These are phyloP conservation scores for Oncorhynchus keta DNA, from an alignment of 2,113 vertebrate genomes.

Conservation along the genomic window DNA sequence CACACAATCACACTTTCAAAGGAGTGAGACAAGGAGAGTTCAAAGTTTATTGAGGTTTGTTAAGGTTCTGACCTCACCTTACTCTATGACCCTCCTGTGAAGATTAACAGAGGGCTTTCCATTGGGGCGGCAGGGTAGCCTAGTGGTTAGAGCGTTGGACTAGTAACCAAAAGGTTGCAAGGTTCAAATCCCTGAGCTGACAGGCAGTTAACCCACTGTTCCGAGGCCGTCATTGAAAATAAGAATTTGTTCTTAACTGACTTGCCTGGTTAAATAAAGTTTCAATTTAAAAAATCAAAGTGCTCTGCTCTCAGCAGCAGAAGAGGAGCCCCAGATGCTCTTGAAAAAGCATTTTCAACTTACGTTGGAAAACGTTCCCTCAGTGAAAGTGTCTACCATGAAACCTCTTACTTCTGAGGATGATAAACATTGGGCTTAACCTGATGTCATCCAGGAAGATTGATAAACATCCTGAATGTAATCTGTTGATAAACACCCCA, in stretches of 20 bases:
- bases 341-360: slow-evolving; percentile 27
- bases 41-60: not conserved
- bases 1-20: not conserved
- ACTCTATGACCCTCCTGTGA: slow-evolving; percentile 24
- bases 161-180: too few species aligned
- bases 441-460: not conserved
- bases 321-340: slow-evolving; percentile 32
- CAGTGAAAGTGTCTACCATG: not conserved
- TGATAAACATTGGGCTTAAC: not conserved
- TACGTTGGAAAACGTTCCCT: too few species aligned
- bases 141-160: too few species aligned
- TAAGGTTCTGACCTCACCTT: slow-evolving; percentile 27
- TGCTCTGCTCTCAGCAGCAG: slow-evolving; percentile 48
- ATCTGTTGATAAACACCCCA: not conserved
- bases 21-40: not conserved
- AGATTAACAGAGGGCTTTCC: slow-evolving; percentile 49
- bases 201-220: too few species aligned
- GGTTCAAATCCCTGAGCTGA: too few species aligned
- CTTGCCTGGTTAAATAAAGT: too few species aligned
- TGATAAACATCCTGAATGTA: not conserved
- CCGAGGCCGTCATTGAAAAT: too few species aligned
- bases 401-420: not conserved
- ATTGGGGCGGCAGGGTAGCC: not conserved
- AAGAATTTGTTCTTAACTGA: too few species aligned
- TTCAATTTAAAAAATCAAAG: not conserved